These are phyloP conservation scores for Gymnoscopelus braueri DNA, from an alignment of 2,797 vertebrate genomes.

Conservation along the genomic window DNA sequence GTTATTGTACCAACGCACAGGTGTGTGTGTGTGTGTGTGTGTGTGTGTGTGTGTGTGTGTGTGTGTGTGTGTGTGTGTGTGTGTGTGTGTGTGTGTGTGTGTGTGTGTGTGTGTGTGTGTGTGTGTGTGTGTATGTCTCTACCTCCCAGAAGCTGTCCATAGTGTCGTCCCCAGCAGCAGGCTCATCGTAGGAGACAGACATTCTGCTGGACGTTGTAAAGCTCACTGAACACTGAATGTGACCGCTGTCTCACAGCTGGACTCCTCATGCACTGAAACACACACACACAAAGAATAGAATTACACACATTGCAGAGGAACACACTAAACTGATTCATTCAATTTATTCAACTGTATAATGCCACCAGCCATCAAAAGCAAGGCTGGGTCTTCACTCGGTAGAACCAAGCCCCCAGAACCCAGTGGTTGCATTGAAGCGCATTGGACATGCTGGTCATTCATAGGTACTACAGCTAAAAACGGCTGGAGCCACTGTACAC, in stretches of 20 bases:
- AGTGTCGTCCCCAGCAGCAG: constrained; percentile 87
- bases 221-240: constrained; percentile 73
- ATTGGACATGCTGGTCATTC: too few species aligned
- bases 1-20: constrained; percentile 11
- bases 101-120: constrained; percentile 2
- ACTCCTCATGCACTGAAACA: constrained; percentile 86
- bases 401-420: too few species aligned
- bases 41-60: constrained; percentile 25
- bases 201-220: constrained; percentile 82
- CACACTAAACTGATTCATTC: too few species aligned
- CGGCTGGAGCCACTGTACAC: too few species aligned
- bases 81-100: background rate
- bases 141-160: constrained; percentile 99
- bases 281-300: constrained; percentile 16
- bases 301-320: too few species aligned
- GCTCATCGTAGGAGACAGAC: constrained; percentile 96
- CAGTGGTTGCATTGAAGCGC: too few species aligned
- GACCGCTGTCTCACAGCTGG: constrained; percentile 75
- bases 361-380: too few species aligned
- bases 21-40: constrained; percentile 49
- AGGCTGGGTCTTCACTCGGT: too few species aligned
- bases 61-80: background rate
- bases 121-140: constrained; percentile 28
- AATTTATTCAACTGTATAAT: too few species aligned
- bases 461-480: too few species aligned